Evolutionary conservation across 53 echinoderm and acorn worm species (phyloP), one percentile per base, ranked within the genome.

Genomic region (Holothuria leucospilota): DNA sequence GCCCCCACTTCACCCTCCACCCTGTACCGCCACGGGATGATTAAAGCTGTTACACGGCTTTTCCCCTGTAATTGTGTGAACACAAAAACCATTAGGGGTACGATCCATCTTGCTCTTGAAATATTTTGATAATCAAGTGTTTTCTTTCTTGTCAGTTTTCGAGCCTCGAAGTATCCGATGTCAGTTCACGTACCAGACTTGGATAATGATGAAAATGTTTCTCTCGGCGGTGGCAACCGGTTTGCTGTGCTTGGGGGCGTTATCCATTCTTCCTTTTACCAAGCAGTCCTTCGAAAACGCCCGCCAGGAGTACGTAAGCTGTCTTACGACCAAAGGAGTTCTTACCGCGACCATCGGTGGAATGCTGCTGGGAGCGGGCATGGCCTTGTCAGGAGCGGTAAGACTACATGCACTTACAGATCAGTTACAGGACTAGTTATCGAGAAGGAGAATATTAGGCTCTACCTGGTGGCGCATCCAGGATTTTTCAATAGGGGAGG

Each of bases 131-230:
- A 16, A 18, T 2, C 4, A 56, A 3, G 18, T 56, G 8, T 15
- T 56, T 56, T 18, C 18, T 56, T 16, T 56, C 49, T 49, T 0
- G 13, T 49, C 82, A 92, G 92, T 92, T 15, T 92, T 92, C 70
- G 92, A 92, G 41, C 89, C 92, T 42, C 53, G 80, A 7, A 85
- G 80, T 59, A 92, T 92, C 78, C 62, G 92, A 24, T 85, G 88
- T 59, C 92, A 92, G 75, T 92, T 92, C 80, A 88, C 89, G 53
- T 92, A 85, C 38, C 70, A 89, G 68, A 75, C 64, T 52, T 92
- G 79, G 70, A 89, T 92, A 23, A 92, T 92, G 92, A 84, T 92
- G 71, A 92, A 92, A 62, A 88, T 92, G 92, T 92, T 92, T 66
- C 92, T 92, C 7, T 89, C 89, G 1, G 92, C 92, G 6, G 85